phyloP scores from a whole-genome alignment of 2,888 invertebrate genomes.

The Lampropteryx suffumata region DNA sequence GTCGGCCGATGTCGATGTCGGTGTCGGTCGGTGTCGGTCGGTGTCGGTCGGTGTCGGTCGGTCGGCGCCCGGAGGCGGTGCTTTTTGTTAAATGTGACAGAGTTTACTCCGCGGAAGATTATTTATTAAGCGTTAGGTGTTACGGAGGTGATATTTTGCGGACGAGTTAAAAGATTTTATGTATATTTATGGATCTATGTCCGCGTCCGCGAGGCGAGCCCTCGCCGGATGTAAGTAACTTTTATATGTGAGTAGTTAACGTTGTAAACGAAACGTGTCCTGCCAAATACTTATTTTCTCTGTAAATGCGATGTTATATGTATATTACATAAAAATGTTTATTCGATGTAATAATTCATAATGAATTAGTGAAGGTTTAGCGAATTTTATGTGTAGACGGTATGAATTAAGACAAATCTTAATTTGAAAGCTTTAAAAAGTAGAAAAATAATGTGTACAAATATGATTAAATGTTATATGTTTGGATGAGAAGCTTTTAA shows the following conservation, averaged over 20 bases:
- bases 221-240: slow-evolving; percentile 7
- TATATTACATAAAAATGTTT: slow-evolving; percentile 49
- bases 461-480: slow-evolving; percentile 49
- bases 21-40: too few relatives aligned
- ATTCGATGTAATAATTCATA: slow-evolving; percentile 48
- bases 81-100: slow-evolving; percentile 3
- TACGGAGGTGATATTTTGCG: slow-evolving; percentile 15
- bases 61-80: too few relatives aligned
- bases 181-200: slow-evolving; percentile 25
- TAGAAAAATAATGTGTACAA: slow-evolving; percentile 66
- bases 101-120: slow-evolving; percentile 15
- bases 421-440: slow-evolving; percentile 77
- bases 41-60: too few relatives aligned
- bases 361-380: slow-evolving; percentile 52
- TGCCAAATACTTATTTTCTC: slow-evolving; percentile 48
- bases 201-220: slow-evolving; percentile 3
- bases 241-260: slow-evolving; percentile 32
- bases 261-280: slow-evolving; percentile 46
- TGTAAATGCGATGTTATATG: slow-evolving; percentile 45
- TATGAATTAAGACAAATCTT: slow-evolving; percentile 67
- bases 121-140: slow-evolving; percentile 21
- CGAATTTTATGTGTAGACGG: slow-evolving; percentile 46
- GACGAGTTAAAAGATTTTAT: slow-evolving; percentile 16
- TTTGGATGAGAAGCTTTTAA: slow-evolving; percentile 44
- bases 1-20: too few relatives aligned